These are phyloP conservation scores for Drosophila takahashii DNA, from an alignment of 1,140 invertebrate species.

Conservation along the genomic window DNA sequence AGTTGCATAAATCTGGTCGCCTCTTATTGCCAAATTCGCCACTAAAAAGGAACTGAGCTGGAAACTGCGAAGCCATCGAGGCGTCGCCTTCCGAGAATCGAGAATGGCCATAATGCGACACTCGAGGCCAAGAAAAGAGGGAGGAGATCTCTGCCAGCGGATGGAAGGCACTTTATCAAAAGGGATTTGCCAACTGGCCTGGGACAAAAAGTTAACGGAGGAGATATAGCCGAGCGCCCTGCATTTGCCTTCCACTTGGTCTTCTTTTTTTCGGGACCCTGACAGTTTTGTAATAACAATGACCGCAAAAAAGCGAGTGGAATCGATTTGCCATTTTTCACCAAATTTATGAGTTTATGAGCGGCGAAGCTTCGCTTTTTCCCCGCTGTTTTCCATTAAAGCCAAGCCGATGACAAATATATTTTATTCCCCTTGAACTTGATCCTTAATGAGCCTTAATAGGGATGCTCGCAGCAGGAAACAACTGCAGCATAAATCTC, in stretches of 20 bases:
- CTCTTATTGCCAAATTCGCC: constrained; percentile 70
- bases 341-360: constrained; percentile 80
- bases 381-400: constrained; percentile 27
- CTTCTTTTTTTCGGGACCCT: constrained; percentile 7
- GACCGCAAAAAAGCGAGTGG: constrained; percentile 60
- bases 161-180: constrained; percentile 78
- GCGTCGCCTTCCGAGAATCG: constrained; percentile 56
- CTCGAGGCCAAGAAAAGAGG: constrained; percentile 45
- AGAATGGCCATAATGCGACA: constrained; percentile 79
- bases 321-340: constrained; percentile 81
- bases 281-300: constrained; percentile 82
- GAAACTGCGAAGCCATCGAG: constrained; percentile 58
- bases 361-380: constrained; percentile 22
- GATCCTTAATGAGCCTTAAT: constrained; percentile 70
- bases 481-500: constrained; percentile 75
- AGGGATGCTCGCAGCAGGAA: constrained; percentile 35
- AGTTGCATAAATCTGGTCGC: constrained; percentile 73
- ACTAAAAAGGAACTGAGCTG: constrained; percentile 71
- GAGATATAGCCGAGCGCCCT: neutral
- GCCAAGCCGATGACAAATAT: constrained; percentile 49
- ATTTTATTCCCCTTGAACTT: constrained; percentile 66
- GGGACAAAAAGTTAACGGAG: neutral
- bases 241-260: constrained; percentile 48
- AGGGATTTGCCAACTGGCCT: constrained; percentile 66
- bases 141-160: neutral